Percentiles rank a stretch among this genome's conserved stretches.
These are phyloP conservation scores for Porphyrio hochstetteri DNA, from an alignment of 2,113 vertebrate species.

Conservation along the genomic window DNA sequence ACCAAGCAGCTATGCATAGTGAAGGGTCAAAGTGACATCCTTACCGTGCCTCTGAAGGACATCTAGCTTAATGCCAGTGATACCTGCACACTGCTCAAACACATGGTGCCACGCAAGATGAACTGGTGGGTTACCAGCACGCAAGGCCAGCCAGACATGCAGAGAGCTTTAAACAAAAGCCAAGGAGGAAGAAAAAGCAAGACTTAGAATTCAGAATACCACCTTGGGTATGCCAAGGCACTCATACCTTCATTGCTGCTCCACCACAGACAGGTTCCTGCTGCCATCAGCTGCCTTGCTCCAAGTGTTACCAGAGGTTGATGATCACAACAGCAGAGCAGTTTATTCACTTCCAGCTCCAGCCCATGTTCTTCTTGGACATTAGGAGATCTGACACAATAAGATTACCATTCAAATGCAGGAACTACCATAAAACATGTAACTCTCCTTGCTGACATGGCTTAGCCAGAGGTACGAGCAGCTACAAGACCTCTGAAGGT, in stretches of 20 bases:
- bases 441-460: background rate
- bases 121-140: background rate
- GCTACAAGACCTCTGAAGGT: background rate
- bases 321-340: background rate
- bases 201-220: background rate
- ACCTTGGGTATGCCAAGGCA: background rate
- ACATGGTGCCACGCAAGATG: rapidly evolving
- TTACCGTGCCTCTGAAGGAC: background rate
- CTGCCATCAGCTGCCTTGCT: background rate
- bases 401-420: background rate
- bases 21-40: background rate
- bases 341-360: background rate
- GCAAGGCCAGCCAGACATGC: background rate
- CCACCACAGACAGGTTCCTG: background rate
- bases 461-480: background rate
- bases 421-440: background rate
- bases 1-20: background rate
- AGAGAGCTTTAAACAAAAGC: background rate
- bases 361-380: background rate
- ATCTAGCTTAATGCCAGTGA: background rate
- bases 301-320: background rate
- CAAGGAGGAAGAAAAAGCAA: background rate
- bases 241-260: background rate
- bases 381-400: background rate
- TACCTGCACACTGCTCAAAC: background rate